Evolutionary conservation across 2,797 vertebrate genomes (phyloP), one percentile per base, ranked within the genome.

Genomic region (Cyprinodon diabolis): DNA sequence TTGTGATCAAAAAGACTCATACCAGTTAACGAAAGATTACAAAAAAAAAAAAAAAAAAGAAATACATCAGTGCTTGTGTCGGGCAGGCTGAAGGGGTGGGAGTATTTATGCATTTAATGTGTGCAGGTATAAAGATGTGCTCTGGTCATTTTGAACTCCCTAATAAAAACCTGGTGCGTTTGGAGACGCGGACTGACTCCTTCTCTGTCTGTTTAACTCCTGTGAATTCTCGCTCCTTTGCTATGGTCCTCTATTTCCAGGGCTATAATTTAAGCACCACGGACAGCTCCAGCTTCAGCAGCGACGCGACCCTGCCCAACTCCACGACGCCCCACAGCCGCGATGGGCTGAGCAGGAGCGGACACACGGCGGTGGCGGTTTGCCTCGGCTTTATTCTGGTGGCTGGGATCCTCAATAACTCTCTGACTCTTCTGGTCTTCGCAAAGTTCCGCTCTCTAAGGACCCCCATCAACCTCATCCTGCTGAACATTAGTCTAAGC

Each of bases 401-500:
- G 66, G 84, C 92, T 23, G 95, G 94, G 3, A 87, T 94, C 82
- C 57, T 95, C 72, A 94, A 74, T 80, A 95, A 95, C 82, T 85
- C 91, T 4, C 65, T 95, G 23, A 92, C 89, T 4, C 90, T 95
- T 71, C 75, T 95, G 0, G 77, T 95, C 17, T 95, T 95, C 73
- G 91, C 91, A 14, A 92, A 90, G 79, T 94, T 94, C 77, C 93
- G 93, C 76, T 86, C 78, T 17, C 90, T 95, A 25, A 88, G 93
- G 89, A 95, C 94, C 10, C 95, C 95, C 35, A 95, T 96, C 76
- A 95, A 94, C 57, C 85, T 95, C 35, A 90, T 96, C 63, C 88
- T 95, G 86, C 63, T 95, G 68, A 95, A 95, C 89, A 96, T 96
- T 85, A 94, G 92, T 19, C 71, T 94, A 63, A 96, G 95, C 82